Conservation (phyloP, 2,797 vertebrate species). For the Girardinus metallicus region DNA sequence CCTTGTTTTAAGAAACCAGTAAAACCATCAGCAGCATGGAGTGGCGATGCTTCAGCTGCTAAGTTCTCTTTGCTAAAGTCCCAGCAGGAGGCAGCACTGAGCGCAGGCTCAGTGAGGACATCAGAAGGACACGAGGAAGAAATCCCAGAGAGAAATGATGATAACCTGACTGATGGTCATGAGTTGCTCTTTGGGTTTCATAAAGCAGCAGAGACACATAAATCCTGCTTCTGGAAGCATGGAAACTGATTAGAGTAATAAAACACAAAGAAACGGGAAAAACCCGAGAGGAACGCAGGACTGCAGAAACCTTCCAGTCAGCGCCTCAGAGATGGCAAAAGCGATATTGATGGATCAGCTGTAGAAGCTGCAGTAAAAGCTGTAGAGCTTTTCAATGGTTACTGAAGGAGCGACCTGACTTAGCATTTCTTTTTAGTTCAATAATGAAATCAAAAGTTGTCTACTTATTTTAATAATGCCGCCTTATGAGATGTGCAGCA, state of each 20-base stretch:
- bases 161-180: constrained; percentile 27
- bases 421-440: not conserved
- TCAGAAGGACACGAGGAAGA: constrained; percentile 22
- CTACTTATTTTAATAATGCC: not conserved
- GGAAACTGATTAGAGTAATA: not conserved
- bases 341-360: constrained; percentile 25
- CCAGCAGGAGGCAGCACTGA: not conserved
- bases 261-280: not conserved
- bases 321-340: constrained; percentile 33
- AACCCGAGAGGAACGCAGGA: not conserved
- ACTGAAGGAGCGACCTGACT: not conserved
- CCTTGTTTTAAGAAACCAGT: not conserved
- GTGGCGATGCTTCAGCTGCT: not conserved
- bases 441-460: not conserved
- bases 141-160: constrained; percentile 39
- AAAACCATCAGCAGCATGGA: not conserved
- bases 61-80: not conserved
- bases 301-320: constrained; percentile 35
- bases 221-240: constrained; percentile 1
- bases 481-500: not conserved
- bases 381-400: not conserved
- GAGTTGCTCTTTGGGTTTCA: constrained; percentile 25
- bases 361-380: constrained; percentile 3
- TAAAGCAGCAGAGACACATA: constrained; percentile 41
- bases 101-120: not conserved